A percentile compares a stretch with the other conserved stretches of the same genome.
These are phyloP conservation scores for Chaetodon trifasciatus DNA, from an alignment of 2,797 vertebrate species.

Conservation along the genomic window DNA sequence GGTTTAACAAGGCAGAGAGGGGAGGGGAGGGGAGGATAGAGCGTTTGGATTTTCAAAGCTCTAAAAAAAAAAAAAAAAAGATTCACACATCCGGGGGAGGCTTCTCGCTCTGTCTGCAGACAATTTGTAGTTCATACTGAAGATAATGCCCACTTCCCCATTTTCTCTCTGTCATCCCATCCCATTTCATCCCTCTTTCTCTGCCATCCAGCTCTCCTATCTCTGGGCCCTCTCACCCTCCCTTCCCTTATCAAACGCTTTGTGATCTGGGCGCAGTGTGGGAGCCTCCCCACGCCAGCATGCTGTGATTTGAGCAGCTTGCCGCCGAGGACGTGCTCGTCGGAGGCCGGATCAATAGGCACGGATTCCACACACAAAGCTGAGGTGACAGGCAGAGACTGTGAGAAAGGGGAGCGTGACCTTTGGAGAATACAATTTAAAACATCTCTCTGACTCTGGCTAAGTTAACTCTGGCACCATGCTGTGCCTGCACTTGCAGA, in stretches of 20 bases:
- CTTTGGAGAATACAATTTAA: conserved; percentile 87
- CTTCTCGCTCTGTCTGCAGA: conserved; percentile 72
- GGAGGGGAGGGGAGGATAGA: conserved; percentile 49
- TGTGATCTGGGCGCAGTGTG: conserved; percentile 71
- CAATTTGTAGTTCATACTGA: conserved; percentile 77
- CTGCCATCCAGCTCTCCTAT: conserved; percentile 47
- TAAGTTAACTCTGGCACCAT: conserved; percentile 84
- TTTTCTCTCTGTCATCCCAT: conserved; percentile 59
- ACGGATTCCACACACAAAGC: conserved; percentile 83
- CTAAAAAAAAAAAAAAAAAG: conserved; percentile 62
- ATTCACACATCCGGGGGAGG: conserved; percentile 66
- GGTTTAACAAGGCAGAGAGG: conserved; percentile 74
- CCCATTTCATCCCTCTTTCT: conserved; percentile 57
- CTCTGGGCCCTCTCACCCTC: conserved; percentile 59
- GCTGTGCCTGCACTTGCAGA: conserved; percentile 78
- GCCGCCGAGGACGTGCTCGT: conserved; percentile 74
- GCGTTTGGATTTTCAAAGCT: conserved; percentile 78
- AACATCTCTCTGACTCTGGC: conserved; percentile 78
- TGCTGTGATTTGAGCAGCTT: conserved; percentile 76
- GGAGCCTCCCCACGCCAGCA: conserved; percentile 68
- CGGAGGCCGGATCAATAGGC: conserved; percentile 83
- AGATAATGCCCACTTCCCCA: conserved; percentile 72
- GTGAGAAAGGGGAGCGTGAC: conserved; percentile 85
- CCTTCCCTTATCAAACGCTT: conserved; percentile 73
- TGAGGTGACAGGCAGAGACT: conserved; percentile 82